phyloP scores from a whole-genome alignment of 2,888 invertebrate species.

The Alsophila aescularia region DNA sequence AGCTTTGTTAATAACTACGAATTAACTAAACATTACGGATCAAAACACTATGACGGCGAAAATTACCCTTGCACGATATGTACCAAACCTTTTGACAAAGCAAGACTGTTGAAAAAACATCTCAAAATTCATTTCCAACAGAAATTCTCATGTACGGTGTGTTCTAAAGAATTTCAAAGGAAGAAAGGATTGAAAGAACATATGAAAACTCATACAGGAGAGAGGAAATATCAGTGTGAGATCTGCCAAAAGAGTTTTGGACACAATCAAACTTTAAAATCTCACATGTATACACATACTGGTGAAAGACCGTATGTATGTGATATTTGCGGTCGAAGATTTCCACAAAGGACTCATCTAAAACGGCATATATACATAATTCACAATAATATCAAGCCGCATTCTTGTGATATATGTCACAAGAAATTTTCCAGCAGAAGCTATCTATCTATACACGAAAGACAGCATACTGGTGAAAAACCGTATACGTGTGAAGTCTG shows the following conservation, averaged over 20 bases:
- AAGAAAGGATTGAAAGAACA: conserved; percentile 74
- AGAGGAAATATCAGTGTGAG: conserved; percentile 61
- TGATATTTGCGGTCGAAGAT: conserved; percentile 69
- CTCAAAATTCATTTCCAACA: conserved; percentile 61
- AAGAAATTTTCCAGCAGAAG: conserved; percentile 76
- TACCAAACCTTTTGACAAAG: conserved; percentile 56
- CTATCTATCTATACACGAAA: conserved; percentile 69
- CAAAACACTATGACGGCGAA: conserved; percentile 51
- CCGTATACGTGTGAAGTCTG: conserved; percentile 73
- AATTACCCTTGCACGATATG: conserved; percentile 64
- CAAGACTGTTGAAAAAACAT: conserved; percentile 63
- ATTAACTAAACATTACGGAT: conserved; percentile 61
- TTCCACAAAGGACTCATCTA: conserved; percentile 70
- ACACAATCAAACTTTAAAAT: conserved; percentile 73
- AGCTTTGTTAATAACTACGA: conserved; percentile 63
- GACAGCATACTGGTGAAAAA: conserved; percentile 69
- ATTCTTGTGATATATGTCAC: conserved; percentile 64
- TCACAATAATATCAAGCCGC: conserved; percentile 67
- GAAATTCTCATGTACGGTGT: conserved; percentile 64
- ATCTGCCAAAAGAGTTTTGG: conserved; percentile 66
- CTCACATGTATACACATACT: conserved; percentile 71
- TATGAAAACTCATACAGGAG: conserved; percentile 69
- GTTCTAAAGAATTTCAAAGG: conserved; percentile 64
- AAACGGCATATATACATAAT: conserved; percentile 73
- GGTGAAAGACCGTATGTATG: conserved; percentile 73